Evolutionary conservation across 2,113 vertebrate genomes (phyloP), one percentile per base, ranked within the genome.

Genomic region (Glareola pratincola): DNA sequence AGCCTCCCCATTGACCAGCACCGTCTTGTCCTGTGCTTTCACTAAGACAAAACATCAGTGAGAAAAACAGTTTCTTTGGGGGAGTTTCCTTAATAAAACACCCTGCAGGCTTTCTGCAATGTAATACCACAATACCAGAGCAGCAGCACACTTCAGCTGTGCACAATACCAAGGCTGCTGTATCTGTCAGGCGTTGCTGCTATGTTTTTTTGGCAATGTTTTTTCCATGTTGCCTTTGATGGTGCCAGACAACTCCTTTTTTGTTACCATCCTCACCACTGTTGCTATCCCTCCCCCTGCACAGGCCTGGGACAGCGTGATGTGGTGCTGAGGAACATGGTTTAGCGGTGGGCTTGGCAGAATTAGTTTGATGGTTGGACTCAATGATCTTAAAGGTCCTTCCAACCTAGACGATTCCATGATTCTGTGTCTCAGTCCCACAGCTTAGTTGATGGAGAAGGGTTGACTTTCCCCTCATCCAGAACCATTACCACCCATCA

Each of bases 91-190:
- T 45, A 34, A 51, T 12, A n/a, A 80, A 50, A 69, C 36, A 2
- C 17, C 10, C 36, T 53, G 21, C 75, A 53, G 23, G 14, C 14
- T 22, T 76, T 57, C 72, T 37, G 29, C 29, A 26, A 2, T 22
- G 6, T 29, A n/a, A 62, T 36, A 14, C 15, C 14, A 20, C 29
- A 23, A 20, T 15, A 19, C 21, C 30, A 34, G n/a, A 36, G 47
- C 47, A 54, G 39, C 32, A 84, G 24, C 34, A 9, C 15, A 17
- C n/a, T 62, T 53, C 53, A 30, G 5, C 48, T 14, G 10, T 30
- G 30, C 15, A 1, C 4, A n/a, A 24, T 22, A 41, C 23, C 5
- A 66, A 26, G 0, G 1, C 17, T 32, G 39, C 51, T 66, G 0
- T 39, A 51, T 18, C 51, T n/a, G 26, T 36, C 21, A 62, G 48